Evolutionary conservation across 92 coral and sea anemone species (phyloP), one percentile per base, ranked within the genome.

Genomic region (Siderastrea siderea): DNA sequence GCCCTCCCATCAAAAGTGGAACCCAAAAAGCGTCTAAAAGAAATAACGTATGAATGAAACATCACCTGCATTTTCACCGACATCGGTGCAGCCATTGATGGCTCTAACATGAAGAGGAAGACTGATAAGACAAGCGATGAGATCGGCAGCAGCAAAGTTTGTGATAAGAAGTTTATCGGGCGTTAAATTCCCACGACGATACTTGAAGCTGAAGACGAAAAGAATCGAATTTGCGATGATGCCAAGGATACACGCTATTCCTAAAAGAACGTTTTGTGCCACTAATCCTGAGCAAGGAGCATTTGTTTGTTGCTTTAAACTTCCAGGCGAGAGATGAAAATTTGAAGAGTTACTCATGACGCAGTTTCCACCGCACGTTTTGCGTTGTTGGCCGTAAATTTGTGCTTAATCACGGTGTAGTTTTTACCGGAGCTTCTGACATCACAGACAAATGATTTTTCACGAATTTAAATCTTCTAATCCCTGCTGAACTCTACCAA

Each of bases 151-250:
- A 2, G 90, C 93, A 46, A 85, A 86, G 79, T 90, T 90, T 6
- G 78, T 53, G 76, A 90, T 85, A 5, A 90, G 84, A 3, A 90
- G 50, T 55, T 81, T 90, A 50, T 90, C 93, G 6, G 93, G 93
- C 13, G 87, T 66, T 74, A 87, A 68, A 44, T 71, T 71, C 38
- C 67, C 82, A 17, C 58, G 61, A 11, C 93, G 90, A 7, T 74
- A 62, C 7, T 90, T 90, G 47, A 74, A 50, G 70, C 81, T 86
- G n/a, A 85, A 88, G 19, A 26, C 67, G 38, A 90, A 62, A 46
- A 90, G 65, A 47, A 77, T 49, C 17, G 75, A 64, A 63, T 85
- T 90, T 16, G 86, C 74, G n/a, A 16, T 49, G 11, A 66, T 80
- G 1, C 93, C 93, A 16, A 85, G 71, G 51, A 90, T 48, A 47